Evolutionary conservation across 2,888 invertebrate species (phyloP).

Genomic region (Cacoxenus indagator): DNA sequence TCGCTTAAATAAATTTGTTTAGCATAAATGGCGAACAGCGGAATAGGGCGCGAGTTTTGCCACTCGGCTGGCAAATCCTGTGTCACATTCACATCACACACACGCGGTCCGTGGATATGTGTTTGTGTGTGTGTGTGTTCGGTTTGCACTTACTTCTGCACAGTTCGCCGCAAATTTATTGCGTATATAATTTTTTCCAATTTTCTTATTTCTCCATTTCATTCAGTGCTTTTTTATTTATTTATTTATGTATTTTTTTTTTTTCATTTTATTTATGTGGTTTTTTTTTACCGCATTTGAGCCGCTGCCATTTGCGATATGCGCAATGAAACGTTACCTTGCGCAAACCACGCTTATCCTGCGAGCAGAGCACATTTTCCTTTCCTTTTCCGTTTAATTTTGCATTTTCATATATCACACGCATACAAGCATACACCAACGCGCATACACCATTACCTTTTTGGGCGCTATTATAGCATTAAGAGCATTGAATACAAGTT

Average conservation of each 20-base stretch:
- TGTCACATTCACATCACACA: background rate
- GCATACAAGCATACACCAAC: background rate
- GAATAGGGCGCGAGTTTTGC: slow-evolving; percentile 1
- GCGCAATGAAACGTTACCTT: slow-evolving; percentile 13
- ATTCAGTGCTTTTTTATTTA: background rate
- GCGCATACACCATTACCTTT: background rate
- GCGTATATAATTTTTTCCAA: slow-evolving; percentile 19
- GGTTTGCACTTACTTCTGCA: slow-evolving; percentile 3
- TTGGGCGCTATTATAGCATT: background rate
- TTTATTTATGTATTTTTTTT: background rate
- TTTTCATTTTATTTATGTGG: background rate
- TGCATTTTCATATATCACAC: slow-evolving; percentile 1
- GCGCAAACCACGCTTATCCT: slow-evolving; percentile 1
- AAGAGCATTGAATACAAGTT: background rate
- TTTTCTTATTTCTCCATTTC: slow-evolving; percentile 6
- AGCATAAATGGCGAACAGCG: slow-evolving; percentile 8
- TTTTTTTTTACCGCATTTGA: background rate
- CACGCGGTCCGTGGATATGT: background rate
- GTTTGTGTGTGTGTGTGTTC: background rate
- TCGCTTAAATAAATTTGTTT: slow-evolving; percentile 21
- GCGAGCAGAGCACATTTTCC: slow-evolving; percentile 6
- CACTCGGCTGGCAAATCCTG: background rate
- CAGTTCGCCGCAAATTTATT: slow-evolving; percentile 17
- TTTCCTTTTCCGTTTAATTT: slow-evolving; percentile 14
- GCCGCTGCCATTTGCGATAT: background rate